These are phyloP conservation scores for Salvelinus sp. DNA, from an alignment of 2,113 vertebrate species.

Conservation along the genomic window DNA sequence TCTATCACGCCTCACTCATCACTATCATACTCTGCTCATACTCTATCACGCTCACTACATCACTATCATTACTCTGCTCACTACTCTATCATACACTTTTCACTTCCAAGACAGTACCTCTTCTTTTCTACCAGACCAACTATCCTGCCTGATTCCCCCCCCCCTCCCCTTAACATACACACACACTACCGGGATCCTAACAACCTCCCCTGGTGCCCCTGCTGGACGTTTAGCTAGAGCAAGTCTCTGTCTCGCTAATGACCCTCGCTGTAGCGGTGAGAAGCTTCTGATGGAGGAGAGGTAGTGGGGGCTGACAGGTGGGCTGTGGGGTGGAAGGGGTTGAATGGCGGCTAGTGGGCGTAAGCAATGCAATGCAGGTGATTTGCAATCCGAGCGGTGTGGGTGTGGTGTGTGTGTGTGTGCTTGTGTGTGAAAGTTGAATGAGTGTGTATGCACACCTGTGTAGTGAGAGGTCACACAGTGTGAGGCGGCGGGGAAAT, in stretches of 20 bases:
- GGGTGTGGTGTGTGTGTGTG: conserved; percentile 24
- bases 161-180: too few relatives aligned
- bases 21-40: too few relatives aligned
- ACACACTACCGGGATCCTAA: too few relatives aligned
- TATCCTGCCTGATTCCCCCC: too few relatives aligned
- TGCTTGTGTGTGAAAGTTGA: not conserved
- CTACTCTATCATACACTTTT: too few relatives aligned
- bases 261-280: not conserved
- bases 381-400: conserved; percentile 44
- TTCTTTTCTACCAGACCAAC: too few relatives aligned
- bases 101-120: too few relatives aligned
- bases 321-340: not conserved
- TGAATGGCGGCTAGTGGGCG: conserved; percentile 19
- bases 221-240: too few relatives aligned
- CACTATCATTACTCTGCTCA: not conserved
- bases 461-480: not conserved
- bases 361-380: conserved; percentile 49
- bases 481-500: not conserved
- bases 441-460: not conserved
- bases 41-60: too few relatives aligned
- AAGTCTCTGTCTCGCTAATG: conserved; percentile 5
- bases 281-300: not conserved
- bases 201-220: too few relatives aligned
- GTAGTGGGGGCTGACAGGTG: not conserved
- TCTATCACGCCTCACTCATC: too few relatives aligned